Evolutionary conservation across 2,888 invertebrate species (phyloP).

Genomic region (Sinotaia quadrata): DNA sequence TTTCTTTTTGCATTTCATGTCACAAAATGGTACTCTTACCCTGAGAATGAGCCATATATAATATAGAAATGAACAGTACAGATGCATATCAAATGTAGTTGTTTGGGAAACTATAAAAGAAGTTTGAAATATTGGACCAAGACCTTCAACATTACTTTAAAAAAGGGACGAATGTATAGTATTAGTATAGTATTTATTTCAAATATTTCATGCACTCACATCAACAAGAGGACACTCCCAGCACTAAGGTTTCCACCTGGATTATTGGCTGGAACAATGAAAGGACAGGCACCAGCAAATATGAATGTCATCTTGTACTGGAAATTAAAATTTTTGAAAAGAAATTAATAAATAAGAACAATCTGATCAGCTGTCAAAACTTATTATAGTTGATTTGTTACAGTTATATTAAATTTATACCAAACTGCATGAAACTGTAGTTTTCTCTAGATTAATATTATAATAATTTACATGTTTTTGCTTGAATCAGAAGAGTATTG

Average conservation of each 20-base stretch:
- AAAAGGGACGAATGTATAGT: too few species aligned
- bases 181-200: too few species aligned
- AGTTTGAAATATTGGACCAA: too few species aligned
- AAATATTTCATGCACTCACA: conserved; percentile 28
- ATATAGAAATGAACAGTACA: too few species aligned
- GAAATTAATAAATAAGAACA: background rate
- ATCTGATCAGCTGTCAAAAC: background rate
- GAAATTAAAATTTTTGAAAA: conserved; percentile 6
- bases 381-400: background rate
- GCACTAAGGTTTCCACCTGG: conserved; percentile 22
- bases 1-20: too few species aligned
- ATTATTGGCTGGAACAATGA: background rate
- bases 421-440: too few species aligned
- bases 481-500: too few species aligned
- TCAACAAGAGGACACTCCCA: conserved; percentile 33
- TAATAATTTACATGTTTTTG: background rate
- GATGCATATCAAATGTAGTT: too few species aligned
- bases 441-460: too few species aligned
- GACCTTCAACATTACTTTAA: too few species aligned
- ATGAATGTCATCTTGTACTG: conserved; percentile 37
- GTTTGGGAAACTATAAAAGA: too few species aligned
- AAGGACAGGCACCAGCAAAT: conserved; percentile 39
- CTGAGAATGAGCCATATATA: background rate
- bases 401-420: background rate
- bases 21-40: too few species aligned